A percentile compares a stretch with the other conserved stretches of the same genome.
phyloP scores from a whole-genome alignment of 2,797 vertebrate species.

The Petrocephalus sullivani region DNA sequence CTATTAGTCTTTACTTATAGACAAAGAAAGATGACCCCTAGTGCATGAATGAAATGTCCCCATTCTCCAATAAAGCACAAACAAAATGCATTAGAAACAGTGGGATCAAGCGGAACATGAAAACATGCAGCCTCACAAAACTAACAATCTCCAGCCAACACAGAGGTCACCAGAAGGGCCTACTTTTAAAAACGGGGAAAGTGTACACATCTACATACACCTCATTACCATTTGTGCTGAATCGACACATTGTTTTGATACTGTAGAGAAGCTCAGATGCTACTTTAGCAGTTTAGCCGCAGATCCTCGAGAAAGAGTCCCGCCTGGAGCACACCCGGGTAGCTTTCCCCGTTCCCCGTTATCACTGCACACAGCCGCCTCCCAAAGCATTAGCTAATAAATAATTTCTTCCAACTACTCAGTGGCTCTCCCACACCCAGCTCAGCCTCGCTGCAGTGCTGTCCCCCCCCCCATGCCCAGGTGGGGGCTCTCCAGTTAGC shows the following conservation, averaged over 20 bases:
- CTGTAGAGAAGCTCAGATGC: not conserved
- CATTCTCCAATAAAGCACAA: not conserved
- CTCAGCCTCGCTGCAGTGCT: not conserved
- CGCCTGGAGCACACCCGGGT: not conserved
- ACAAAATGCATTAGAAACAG: not conserved
- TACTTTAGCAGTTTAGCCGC: not conserved
- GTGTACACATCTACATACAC: not conserved
- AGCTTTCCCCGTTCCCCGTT: not conserved
- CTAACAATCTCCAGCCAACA: not conserved
- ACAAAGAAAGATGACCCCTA: not conserved
- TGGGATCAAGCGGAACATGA: not conserved
- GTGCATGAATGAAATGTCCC: not conserved
- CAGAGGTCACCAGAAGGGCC: not conserved
- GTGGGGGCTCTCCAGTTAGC: not conserved
- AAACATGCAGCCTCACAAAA: not conserved
- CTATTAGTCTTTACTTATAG: not conserved
- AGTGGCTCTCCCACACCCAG: not conserved
- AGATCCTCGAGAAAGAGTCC: not conserved
- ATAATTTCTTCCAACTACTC: not conserved
- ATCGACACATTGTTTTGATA: conserved; percentile 1
- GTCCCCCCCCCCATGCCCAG: not conserved
- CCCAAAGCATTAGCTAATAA: not conserved
- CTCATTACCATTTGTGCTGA: conserved; percentile 10
- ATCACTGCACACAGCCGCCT: not conserved
- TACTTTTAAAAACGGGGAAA: not conserved